Evolutionary conservation across 1,140 invertebrate genomes (phyloP).

Genomic region (Calycopis cecrops): DNA sequence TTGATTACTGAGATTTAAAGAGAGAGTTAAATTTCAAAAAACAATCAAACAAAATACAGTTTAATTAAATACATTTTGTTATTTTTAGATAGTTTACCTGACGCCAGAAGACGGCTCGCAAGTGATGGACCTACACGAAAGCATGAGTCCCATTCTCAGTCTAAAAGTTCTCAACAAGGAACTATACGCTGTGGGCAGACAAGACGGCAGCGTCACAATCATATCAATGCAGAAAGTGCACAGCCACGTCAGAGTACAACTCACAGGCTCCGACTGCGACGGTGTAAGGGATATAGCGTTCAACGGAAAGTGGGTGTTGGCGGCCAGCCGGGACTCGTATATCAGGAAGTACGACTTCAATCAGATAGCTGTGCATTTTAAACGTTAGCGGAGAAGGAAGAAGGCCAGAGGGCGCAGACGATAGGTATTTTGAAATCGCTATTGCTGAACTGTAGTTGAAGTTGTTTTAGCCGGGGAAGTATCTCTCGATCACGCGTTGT

Average conservation of each 20-base stretch:
- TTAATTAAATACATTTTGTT: conserved; percentile 8
- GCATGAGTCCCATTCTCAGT: conserved; percentile 67
- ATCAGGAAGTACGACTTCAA: conserved; percentile 77
- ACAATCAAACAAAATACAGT: too few relatives aligned
- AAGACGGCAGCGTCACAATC: conserved; percentile 78
- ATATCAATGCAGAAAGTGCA: conserved; percentile 50
- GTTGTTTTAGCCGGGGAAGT: too few relatives aligned
- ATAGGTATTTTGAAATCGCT: too few relatives aligned
- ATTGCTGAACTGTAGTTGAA: too few relatives aligned
- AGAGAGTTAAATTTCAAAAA: too few relatives aligned
- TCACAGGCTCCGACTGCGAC: conserved; percentile 83
- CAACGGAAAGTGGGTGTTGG: conserved; percentile 76
- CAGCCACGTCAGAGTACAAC: conserved; percentile 67
- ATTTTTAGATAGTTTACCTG: conserved; percentile 52
- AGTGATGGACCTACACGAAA: conserved; percentile 63
- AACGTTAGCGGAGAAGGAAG: conserved; percentile 28
- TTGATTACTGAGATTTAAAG: too few relatives aligned
- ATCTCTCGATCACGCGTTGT: too few relatives aligned
- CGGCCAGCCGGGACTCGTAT: conserved; percentile 75
- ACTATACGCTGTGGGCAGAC: conserved; percentile 69
- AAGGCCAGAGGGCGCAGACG: too few relatives aligned
- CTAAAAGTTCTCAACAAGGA: conserved; percentile 47
- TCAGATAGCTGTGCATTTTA: conserved; percentile 61
- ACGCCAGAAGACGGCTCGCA: conserved; percentile 43
- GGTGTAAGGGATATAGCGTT: conserved; percentile 76